phyloP scores from a whole-genome alignment of 1,140 invertebrate genomes.

The Bilobella aurantiaca region DNA sequence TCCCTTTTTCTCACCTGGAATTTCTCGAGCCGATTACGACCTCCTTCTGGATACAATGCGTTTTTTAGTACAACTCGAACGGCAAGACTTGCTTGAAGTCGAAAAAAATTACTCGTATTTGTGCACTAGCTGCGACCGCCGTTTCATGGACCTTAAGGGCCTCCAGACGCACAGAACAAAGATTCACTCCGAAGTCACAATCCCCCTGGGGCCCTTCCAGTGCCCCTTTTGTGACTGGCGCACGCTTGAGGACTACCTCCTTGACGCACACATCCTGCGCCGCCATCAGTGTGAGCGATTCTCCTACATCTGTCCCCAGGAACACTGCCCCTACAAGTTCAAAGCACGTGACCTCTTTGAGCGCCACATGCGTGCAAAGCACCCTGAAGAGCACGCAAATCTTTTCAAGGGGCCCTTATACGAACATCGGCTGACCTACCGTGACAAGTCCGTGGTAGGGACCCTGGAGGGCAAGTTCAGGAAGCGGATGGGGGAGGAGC shows the following conservation, averaged over 20 bases:
- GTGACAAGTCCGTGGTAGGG: neutral
- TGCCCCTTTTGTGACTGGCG: neutral
- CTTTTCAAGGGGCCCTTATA: neutral
- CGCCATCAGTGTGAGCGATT: neutral
- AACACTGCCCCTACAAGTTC: neutral
- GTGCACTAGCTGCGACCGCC: neutral
- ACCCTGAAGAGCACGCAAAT: neutral
- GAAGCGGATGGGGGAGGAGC: neutral
- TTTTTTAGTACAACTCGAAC: neutral
- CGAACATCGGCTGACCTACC: neutral
- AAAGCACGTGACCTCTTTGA: neutral
- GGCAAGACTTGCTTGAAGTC: neutral
- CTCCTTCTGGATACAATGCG: neutral
- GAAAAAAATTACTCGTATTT: neutral
- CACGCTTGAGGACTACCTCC: neutral
- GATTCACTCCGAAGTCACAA: neutral
- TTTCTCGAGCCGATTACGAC: neutral
- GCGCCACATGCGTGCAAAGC: neutral
- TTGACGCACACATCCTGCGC: neutral
- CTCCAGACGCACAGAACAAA: neutral
- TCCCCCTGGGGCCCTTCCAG: neutral
- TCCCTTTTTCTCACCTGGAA: no score
- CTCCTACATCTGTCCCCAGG: neutral
- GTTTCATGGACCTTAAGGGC: neutral
- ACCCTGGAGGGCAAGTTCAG: neutral